Evolutionary conservation across 2,797 vertebrate genomes (phyloP), one percentile per base, ranked within the genome.

Genomic region (Loris lydekkerianus): DNA sequence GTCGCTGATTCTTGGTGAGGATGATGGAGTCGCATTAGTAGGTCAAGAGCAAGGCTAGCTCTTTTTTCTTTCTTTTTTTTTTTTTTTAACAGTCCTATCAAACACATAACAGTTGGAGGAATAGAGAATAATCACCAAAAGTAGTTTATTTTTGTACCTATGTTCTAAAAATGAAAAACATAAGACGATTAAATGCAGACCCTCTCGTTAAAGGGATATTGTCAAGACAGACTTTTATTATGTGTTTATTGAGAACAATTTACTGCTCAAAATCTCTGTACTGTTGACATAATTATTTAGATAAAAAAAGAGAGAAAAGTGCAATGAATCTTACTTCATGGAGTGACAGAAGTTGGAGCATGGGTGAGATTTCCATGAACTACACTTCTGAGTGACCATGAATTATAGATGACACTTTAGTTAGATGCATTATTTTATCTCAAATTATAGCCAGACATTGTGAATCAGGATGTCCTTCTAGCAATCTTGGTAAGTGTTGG

Each of bases 331-430:
- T 97, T 97, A 77, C 95, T 97, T 98, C 97, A 97, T 94, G 95
- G 85, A 96, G 86, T 91, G 97, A 96, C 92, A 97, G 97, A 98
- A 98, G 97, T 99, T 98, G 98, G 98, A 98, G 98, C 98, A 99
- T 98, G 98, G 99, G 99, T 99, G 99, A 99, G 98, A 98, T 98
- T 99, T 98, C 98, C 99, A 98, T 98, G 99, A 99, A 99, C 99
- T 99, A 99, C 97, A 98, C 96, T 98, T 97, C 93, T 98, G 99
- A 99, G 98, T 98, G 98, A 94, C 98, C 98, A 99, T 99, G 98
- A 99, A 99, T 99, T 99, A 99, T 99, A 99, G 98, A 99, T 98
- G 99, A 99, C 98, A 98, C 98, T 98, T 98, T 97, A 98, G 99
- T 98, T 99, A 99, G 98, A 98, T 97, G 98, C 98, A 98, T 98